phyloP scores from a whole-genome alignment of 2,888 invertebrate species.

The Piscicola geometra region DNA sequence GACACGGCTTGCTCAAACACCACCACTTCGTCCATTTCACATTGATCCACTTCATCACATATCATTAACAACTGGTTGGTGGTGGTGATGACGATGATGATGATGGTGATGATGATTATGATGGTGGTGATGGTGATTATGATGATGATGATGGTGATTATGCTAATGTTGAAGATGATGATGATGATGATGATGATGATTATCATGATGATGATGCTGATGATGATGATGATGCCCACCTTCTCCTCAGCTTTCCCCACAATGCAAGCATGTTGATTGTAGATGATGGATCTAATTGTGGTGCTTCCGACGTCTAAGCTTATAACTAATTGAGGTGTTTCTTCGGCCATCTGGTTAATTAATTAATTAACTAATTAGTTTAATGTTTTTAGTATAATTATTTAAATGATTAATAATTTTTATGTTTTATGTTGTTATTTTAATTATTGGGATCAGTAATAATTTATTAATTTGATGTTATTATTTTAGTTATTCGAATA shows the following conservation, averaged over 20 bases:
- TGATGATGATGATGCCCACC: constrained; percentile 44
- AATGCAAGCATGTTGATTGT: constrained; percentile 65
- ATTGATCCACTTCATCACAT: not conserved
- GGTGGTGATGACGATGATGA: no score
- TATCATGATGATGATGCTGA: not conserved
- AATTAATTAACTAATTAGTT: not conserved
- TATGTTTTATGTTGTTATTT: not conserved
- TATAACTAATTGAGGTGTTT: no score
- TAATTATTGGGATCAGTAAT: not conserved
- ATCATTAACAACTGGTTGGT: not conserved
- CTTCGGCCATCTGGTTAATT: no score
- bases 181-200: constrained; percentile 26
- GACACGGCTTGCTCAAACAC: constrained; percentile 63
- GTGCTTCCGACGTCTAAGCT: constrained; percentile 82
- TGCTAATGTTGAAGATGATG: constrained; percentile 22
- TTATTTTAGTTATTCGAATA: no score
- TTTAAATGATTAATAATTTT: not conserved
- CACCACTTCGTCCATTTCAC: constrained; percentile 78
- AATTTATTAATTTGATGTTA: not conserved
- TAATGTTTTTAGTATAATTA: not conserved
- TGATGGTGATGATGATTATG: no score
- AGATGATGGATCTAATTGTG: constrained; percentile 75
- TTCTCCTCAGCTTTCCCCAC: constrained; percentile 49
- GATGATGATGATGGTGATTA: constrained; percentile 25
- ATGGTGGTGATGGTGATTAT: no score